Evolutionary conservation across 35 echinoderm and acorn worm genomes (phyloP), one percentile per base, ranked within the genome.

Genomic region (Stichopus chloronotus): DNA sequence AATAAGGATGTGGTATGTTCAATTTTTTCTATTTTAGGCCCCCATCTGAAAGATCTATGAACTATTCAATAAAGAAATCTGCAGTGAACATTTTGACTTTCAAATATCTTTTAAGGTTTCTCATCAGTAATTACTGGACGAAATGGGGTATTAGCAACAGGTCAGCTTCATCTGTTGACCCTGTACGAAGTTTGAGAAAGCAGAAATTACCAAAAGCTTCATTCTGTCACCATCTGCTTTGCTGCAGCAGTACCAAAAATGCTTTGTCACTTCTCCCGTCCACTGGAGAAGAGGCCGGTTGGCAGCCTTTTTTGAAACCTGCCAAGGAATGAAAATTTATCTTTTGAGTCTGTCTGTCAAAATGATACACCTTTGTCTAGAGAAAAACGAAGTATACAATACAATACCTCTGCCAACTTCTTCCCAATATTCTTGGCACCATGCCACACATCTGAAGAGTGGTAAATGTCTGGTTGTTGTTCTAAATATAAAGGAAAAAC

Each of bases 241-340:
- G 14, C 21, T 14, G 5, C 14, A 25, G 14, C 90, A 92, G 82
- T 58, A 81, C 90, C 90, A 92, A 53, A 92, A 92, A 24, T 92
- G 90, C 17, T 82, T 92, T 16, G 59, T 63, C 14, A 92, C 17
- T 53, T 81, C 30, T 8, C 78, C 78, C 19, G 19, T 56, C 90
- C 90, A 92, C 1, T 5, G 9, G 7, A 19, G 52, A 0, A 87
- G 56, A 6, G 55, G 55, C n/a, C 84, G 55, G 55, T 87, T 87
- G 13, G 14, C 57, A 6, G 84, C 57, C 25, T 58, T 65, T 6
- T 58, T 87, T 25, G 84, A 13, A 9, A 25, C 55, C 84, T 87
- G 53, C 16, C 16, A 87, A 21, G 20, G 58, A 58, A 19, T 16
- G 10, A 16, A 58, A 87, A 17, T 65, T 65, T 5, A 65, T 13